Percentiles rank a stretch among this genome's conserved stretches.
Conservation (phyloP, 2,888 invertebrate species). For the Calameuta filiformis region DNA sequence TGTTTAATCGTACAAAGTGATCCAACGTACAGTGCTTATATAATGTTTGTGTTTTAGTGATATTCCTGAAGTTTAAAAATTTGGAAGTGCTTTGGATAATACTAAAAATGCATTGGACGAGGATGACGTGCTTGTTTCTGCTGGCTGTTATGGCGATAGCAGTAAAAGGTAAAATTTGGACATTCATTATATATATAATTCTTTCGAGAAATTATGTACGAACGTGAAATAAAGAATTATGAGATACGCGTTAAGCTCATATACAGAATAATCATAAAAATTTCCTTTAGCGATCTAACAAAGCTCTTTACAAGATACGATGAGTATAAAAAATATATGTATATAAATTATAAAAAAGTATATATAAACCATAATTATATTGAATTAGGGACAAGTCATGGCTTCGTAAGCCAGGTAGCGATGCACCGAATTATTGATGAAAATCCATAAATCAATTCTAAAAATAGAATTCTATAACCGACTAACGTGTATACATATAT, state of each 20-base stretch:
- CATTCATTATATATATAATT: background rate
- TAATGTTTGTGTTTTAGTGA: slow-evolving; percentile 1
- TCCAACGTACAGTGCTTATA: background rate
- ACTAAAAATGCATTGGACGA: slow-evolving; percentile 38
- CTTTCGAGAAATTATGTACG: background rate
- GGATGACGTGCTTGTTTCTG: slow-evolving; percentile 31
- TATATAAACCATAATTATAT: background rate
- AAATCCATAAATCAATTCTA: slow-evolving; percentile 38
- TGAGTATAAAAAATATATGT: too few relatives aligned
- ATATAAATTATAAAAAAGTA: background rate
- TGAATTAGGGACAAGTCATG: background rate
- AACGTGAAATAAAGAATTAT: background rate
- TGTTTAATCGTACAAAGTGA: background rate
- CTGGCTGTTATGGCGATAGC: slow-evolving; percentile 25
- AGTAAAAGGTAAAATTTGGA: slow-evolving; percentile 13
- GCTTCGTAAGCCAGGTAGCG: background rate
- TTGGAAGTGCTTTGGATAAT: slow-evolving; percentile 37
- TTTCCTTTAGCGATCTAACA: background rate
- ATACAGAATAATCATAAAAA: background rate
- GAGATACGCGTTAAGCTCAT: background rate
- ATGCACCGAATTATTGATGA: slow-evolving; percentile 50
- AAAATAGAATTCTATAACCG: background rate
- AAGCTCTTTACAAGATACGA: background rate
- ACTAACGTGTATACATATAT: background rate
- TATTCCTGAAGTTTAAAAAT: background rate